A percentile compares a stretch with the other conserved stretches of the same genome.
phyloP scores from a whole-genome alignment of 1,140 invertebrate genomes.

The Bombus haemorrhoidalis region DNA sequence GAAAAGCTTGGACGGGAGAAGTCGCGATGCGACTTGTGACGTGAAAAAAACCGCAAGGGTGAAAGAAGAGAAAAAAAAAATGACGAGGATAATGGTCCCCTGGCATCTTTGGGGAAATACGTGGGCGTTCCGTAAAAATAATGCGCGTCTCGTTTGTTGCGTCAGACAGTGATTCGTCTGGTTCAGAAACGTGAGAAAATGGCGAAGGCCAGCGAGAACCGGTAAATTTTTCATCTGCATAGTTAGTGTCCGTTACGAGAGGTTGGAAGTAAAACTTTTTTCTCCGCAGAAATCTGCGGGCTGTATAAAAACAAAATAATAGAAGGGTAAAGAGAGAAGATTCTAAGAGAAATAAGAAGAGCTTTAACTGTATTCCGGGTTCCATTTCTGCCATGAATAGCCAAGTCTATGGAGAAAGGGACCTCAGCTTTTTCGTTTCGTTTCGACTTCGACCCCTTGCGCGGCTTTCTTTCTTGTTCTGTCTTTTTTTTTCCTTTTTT shows the following conservation, averaged over 20 bases:
- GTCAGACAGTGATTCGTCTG: constrained; percentile 71
- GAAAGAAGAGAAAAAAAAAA: neutral
- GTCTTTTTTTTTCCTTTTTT: neutral
- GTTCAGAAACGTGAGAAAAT: constrained; percentile 67
- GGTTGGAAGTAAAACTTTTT: constrained; percentile 13
- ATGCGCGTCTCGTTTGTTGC: constrained; percentile 70
- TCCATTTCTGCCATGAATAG: constrained; percentile 3
- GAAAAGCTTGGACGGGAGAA: neutral
- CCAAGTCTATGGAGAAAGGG: neutral
- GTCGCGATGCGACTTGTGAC: neutral
- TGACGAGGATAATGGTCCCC: constrained; percentile 35
- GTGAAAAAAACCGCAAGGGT: neutral
- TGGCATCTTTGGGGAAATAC: constrained; percentile 58
- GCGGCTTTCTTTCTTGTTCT: neutral
- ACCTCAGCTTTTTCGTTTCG: neutral
- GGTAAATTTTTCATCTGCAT: constrained; percentile 72
- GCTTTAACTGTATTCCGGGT: neutral
- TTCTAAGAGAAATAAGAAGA: neutral
- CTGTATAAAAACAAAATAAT: constrained; percentile 5
- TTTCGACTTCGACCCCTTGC: neutral
- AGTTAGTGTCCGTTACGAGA: constrained; percentile 61
- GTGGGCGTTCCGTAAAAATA: constrained; percentile 60
- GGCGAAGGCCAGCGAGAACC: constrained; percentile 31
- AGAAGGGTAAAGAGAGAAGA: neutral
- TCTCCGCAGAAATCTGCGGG: constrained; percentile 23